Evolutionary conservation across 2,797 vertebrate species (phyloP).

Genomic region (Phrynocephalus forsythii): DNA sequence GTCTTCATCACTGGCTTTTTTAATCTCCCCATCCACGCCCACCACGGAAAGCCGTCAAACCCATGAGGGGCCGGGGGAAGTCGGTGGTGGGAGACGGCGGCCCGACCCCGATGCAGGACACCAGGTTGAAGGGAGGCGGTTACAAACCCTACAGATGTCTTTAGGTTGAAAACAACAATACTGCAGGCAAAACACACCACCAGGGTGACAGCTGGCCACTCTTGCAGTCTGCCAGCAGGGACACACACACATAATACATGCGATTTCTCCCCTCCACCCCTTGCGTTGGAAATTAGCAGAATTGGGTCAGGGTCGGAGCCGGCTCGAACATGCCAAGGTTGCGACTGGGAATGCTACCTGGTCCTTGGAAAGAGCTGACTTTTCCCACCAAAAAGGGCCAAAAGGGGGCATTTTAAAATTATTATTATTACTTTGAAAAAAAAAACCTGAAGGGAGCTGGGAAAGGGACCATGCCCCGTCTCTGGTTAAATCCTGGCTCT

Average conservation of each 20-base stretch:
- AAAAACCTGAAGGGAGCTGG: not conserved
- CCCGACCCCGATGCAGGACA: no score
- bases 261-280: slow-evolving; percentile 12
- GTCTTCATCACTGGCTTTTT: no score
- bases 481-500: no score
- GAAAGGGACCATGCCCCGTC: not conserved
- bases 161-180: no score
- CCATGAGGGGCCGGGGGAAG: no score
- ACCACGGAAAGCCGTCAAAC: no score
- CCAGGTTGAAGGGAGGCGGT: not conserved
- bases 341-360: no score
- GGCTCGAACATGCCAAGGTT: not conserved
- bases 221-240: not conserved
- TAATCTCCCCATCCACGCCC: no score
- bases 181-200: no score
- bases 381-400: not conserved
- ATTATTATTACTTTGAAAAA: not conserved
- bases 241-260: not conserved
- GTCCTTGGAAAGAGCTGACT: not conserved
- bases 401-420: no score
- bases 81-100: no score
- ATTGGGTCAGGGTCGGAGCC: slow-evolving; percentile 67
- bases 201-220: not conserved
- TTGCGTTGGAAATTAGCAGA: slow-evolving; percentile 65
- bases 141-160: not conserved